phyloP scores from a whole-genome alignment of 2,113 vertebrate genomes.

The Gambusia holbrooki region DNA sequence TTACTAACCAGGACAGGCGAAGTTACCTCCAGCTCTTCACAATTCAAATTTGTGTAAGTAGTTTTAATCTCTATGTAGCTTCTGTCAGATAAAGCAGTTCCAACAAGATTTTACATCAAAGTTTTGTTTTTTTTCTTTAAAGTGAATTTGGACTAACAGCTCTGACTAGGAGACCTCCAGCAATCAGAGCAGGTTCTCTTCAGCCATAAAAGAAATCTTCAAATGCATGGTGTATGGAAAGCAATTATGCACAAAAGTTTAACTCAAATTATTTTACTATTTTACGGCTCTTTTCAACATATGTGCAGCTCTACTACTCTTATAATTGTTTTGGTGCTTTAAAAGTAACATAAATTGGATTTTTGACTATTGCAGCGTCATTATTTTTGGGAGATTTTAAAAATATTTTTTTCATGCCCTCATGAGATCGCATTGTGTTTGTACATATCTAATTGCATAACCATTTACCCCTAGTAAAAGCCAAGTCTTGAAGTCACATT shows the following conservation, averaged over 20 bases:
- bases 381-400: no score
- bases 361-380: neutral
- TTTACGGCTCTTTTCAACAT: neutral
- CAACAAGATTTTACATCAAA: no score
- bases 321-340: neutral
- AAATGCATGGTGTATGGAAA: no score
- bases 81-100: no score
- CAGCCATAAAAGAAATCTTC: no score
- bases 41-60: neutral
- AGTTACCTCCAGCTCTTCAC: neutral
- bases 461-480: slow-evolving; percentile 19
- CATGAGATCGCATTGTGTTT: neutral
- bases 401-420: neutral
- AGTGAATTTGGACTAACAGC: neutral
- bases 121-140: neutral
- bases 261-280: neutral
- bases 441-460: slow-evolving; percentile 47
- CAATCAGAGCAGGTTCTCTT: neutral
- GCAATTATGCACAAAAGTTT: neutral
- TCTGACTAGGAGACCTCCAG: neutral
- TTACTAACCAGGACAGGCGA: neutral
- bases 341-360: neutral
- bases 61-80: no score
- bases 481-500: slow-evolving; percentile 52
- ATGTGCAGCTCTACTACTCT: neutral